These are phyloP conservation scores for Beaufortia kweichowensis DNA, from an alignment of 2,113 vertebrate genomes.

Conservation along the genomic window DNA sequence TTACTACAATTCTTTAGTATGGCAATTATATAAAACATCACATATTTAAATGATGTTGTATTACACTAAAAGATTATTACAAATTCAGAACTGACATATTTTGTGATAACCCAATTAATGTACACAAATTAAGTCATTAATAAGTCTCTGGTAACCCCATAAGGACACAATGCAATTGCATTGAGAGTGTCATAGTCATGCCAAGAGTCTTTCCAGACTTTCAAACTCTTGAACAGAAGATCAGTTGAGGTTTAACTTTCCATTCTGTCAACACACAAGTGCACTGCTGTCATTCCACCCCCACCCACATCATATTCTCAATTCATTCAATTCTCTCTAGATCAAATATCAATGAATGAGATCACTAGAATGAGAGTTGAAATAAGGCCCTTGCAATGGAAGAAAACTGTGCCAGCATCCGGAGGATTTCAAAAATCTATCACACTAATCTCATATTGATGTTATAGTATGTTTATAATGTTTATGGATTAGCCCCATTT, in stretches of 20 bases:
- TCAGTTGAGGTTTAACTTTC: constrained; percentile 64
- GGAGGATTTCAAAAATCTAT: no score
- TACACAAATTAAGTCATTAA: background rate
- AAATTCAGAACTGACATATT: no score
- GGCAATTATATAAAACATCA: background rate
- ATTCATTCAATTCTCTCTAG: background rate
- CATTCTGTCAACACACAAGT: constrained; percentile 66
- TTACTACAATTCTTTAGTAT: background rate
- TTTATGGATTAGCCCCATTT: no score
- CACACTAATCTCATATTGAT: no score
- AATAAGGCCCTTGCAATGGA: no score
- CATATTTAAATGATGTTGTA: background rate
- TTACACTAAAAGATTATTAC: background rate
- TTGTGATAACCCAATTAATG: background rate
- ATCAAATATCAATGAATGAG: background rate
- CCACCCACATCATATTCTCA: background rate
- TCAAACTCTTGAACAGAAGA: constrained; percentile 53
- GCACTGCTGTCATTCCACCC: constrained; percentile 29
- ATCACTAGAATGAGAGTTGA: background rate
- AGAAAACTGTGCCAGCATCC: no score
- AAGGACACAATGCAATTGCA: constrained; percentile 63
- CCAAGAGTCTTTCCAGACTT: constrained; percentile 52
- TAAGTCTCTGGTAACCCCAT: constrained; percentile 51
- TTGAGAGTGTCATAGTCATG: constrained; percentile 38
- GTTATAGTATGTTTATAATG: no score